These are phyloP conservation scores for Daboia siamensis DNA, from an alignment of 2,113 vertebrate genomes.

Conservation along the genomic window DNA sequence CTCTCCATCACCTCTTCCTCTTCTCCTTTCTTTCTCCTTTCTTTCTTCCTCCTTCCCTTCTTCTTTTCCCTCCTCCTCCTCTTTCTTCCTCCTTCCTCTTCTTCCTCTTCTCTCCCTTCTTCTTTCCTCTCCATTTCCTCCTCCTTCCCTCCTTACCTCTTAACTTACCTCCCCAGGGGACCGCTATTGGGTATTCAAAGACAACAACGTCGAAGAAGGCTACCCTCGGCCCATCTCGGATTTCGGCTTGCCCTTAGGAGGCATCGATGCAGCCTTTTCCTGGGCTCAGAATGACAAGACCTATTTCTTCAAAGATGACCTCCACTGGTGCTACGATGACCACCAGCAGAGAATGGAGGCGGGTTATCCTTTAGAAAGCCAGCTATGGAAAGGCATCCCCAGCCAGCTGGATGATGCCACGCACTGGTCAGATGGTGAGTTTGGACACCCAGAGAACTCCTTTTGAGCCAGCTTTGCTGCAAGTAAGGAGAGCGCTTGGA, in stretches of 20 bases:
- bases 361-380: slow-evolving; percentile 85
- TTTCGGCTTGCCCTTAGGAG: slow-evolving; percentile 84
- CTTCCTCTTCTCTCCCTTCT: no score
- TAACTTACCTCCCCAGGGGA: slow-evolving; percentile 72
- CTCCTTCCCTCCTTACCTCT: not conserved
- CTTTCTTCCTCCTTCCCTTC: no score
- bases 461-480: not conserved
- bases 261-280: slow-evolving; percentile 87
- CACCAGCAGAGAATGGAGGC: slow-evolving; percentile 83
- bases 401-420: slow-evolving; percentile 86
- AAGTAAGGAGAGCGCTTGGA: not conserved
- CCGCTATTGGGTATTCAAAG: slow-evolving; percentile 97
- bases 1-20: no score
- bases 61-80: no score
- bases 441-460: not conserved
- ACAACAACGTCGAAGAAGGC: slow-evolving; percentile 91
- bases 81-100: no score
- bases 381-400: slow-evolving; percentile 88
- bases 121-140: no score
- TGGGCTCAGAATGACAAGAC: slow-evolving; percentile 94
- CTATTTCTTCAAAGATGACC: slow-evolving; percentile 93
- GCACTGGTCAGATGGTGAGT: slow-evolving; percentile 94
- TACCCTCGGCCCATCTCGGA: slow-evolving; percentile 89
- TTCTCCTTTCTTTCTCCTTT: no score
- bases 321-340: slow-evolving; percentile 91